Conservation (phyloP, 2,888 invertebrate species). For the Sclerodermus sp. region DNA sequence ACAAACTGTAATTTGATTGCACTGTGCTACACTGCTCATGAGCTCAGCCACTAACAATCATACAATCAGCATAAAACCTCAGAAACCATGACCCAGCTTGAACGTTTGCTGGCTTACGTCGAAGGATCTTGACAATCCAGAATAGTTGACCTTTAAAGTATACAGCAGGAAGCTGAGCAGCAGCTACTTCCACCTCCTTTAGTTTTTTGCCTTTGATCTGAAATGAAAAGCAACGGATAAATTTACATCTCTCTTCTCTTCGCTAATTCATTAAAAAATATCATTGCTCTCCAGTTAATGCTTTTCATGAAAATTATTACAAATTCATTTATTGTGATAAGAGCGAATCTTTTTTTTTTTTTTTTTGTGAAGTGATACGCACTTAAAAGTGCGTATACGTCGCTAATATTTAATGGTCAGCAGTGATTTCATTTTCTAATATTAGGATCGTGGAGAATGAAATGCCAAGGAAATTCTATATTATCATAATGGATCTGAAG, state of each 20-base stretch:
- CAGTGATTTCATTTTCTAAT: no score
- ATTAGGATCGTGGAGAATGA: no score
- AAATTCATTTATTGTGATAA: no score
- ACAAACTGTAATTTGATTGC: no score
- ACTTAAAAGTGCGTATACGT: no score
- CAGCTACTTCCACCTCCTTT: constrained; percentile 94
- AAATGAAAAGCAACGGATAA: constrained; percentile 50
- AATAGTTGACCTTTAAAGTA: constrained; percentile 71
- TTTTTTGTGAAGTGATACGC: no score
- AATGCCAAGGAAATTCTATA: no score
- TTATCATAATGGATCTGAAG: no score
- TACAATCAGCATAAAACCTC: constrained; percentile 51
- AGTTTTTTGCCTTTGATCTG: constrained; percentile 95
- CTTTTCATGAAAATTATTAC: no score
- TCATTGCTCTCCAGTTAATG: neutral
- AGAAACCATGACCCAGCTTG: constrained; percentile 44
- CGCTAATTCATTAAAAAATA: neutral
- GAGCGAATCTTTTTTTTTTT: no score
- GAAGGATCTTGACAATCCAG: constrained; percentile 42
- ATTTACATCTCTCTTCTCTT: neutral
- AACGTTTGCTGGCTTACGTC: constrained; percentile 38
- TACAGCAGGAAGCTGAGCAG: constrained; percentile 91
- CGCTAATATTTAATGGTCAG: no score
- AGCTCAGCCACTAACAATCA: constrained; percentile 49
- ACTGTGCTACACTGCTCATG: constrained; percentile 40